Conservation (phyloP, 2,797 vertebrate species). For the Masticophis lateralis region DNA sequence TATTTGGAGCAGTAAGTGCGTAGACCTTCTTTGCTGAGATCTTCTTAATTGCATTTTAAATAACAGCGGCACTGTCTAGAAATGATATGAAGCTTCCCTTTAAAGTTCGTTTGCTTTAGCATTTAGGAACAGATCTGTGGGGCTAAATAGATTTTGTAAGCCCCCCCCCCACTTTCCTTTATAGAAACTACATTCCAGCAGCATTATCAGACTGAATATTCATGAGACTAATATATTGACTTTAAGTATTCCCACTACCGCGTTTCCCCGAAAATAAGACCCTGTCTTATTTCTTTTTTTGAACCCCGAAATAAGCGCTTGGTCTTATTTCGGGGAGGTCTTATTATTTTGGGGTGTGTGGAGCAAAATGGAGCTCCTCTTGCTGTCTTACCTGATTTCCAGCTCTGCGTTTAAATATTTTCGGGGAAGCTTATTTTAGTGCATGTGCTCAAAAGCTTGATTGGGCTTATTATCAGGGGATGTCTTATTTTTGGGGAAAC, state of each 20-base stretch:
- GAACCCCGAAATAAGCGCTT: too few relatives aligned
- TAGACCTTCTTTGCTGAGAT: background rate
- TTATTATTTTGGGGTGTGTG: too few relatives aligned
- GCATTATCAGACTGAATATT: background rate
- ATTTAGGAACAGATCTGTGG: background rate
- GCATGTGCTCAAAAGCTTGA: too few relatives aligned
- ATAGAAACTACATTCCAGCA: background rate
- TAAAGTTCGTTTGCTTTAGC: background rate
- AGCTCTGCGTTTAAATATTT: too few relatives aligned
- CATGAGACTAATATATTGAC: background rate
- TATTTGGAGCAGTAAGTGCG: background rate
- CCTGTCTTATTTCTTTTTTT: too few relatives aligned
- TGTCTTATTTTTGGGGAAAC: too few relatives aligned
- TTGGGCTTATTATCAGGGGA: too few relatives aligned
- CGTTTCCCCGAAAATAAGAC: too few relatives aligned
- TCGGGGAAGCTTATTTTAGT: too few relatives aligned
- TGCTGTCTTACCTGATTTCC: too few relatives aligned
- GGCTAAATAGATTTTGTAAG: background rate
- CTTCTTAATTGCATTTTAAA: constrained; percentile 2
- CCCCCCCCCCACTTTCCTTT: background rate
- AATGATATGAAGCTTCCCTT: background rate
- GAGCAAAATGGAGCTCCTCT: too few relatives aligned
- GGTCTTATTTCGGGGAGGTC: too few relatives aligned
- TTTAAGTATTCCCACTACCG: background rate
- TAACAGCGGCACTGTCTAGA: background rate